These are phyloP conservation scores for Ganaspis sp. DNA, from an alignment of 1,140 invertebrate species.

Conservation along the genomic window DNA sequence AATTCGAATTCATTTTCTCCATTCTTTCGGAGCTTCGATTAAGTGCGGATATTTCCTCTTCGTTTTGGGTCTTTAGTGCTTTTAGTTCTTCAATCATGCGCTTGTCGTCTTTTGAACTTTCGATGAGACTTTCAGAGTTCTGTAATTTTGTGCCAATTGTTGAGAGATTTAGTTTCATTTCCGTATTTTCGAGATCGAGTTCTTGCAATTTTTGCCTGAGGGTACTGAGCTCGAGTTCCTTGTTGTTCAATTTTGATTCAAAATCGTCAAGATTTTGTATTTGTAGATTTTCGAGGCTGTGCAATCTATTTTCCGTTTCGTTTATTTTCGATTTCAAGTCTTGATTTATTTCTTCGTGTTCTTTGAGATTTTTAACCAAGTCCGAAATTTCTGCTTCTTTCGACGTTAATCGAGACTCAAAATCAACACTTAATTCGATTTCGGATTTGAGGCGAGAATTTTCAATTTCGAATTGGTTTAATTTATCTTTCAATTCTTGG, in stretches of 20 bases:
- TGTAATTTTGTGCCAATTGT: background rate
- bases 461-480: background rate
- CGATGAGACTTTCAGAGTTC: constrained; percentile 17
- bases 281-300: constrained; percentile 14
- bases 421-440: background rate
- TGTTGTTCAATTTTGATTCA: constrained; percentile 24
- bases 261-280: constrained; percentile 33
- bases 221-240: constrained; percentile 32
- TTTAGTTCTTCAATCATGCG: constrained; percentile 48
- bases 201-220: constrained; percentile 36
- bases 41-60: constrained; percentile 36
- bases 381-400: constrained; percentile 30
- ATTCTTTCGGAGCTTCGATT: too few species aligned
- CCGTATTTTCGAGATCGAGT: constrained; percentile 30
- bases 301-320: constrained; percentile 36
- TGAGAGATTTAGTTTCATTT: constrained; percentile 15
- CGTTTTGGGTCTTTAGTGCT: constrained; percentile 41
- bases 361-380: constrained; percentile 33
- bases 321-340: constrained; percentile 24
- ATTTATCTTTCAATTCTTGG: background rate
- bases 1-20: too few species aligned
- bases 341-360: constrained; percentile 46
- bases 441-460: constrained; percentile 2
- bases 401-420: constrained; percentile 34
- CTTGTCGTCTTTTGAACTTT: constrained; percentile 40